Base-by-base conservation (phyloP, 2,113 vertebrate genomes). In the Neotragus moschatus region DNA sequence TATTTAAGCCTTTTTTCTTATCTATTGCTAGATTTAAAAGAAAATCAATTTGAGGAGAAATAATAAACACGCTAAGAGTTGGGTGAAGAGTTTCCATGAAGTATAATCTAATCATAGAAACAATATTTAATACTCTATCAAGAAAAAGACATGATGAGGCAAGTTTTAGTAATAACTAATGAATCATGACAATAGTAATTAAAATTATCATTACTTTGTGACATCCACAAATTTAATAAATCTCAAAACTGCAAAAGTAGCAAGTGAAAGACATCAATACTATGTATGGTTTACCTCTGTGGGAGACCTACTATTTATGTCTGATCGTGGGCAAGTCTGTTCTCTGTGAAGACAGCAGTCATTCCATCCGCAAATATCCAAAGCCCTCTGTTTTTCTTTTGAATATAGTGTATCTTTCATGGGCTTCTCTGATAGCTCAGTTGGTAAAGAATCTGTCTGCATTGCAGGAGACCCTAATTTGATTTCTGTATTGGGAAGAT, bases 11-110 rank as follows among this genome's bases (percentile, higher is more conserved):
- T 91, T 43, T 85, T n/a, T 81, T 80, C 51, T 97, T 70, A 80
- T 87, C 81, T 33, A 61, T 73, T 94, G 39, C 14, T 53, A 98
- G 56, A 93, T 11, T 90, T 96, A 79, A 87, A 51, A 87, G 47
- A 80, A 43, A 21, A 66, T 21, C 25, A 51, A 84, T 79, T 85
- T 82, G 93, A 94, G 45, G 73, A 97, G 91, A 97, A 96, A 93
- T 55, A 97, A 95, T 94, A 33, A 92, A 96, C 93, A 96, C 12
- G n/a, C 36, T 84, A 66, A 60, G 8, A 81, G 21, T 0, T 93
- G 60, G 19, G 10, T 88, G n/a, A 93, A 96, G 58, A 95, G 33
- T 30, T 75, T 91, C 73, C 84, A 91, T 56, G 90, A 96, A 96
- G 86, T 14, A 80, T 90, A 84, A 96, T 86, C 47, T 93, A 61